These are phyloP conservation scores for Phthorimaea operculella DNA, from an alignment of 1,140 invertebrate genomes.

Conservation along the genomic window DNA sequence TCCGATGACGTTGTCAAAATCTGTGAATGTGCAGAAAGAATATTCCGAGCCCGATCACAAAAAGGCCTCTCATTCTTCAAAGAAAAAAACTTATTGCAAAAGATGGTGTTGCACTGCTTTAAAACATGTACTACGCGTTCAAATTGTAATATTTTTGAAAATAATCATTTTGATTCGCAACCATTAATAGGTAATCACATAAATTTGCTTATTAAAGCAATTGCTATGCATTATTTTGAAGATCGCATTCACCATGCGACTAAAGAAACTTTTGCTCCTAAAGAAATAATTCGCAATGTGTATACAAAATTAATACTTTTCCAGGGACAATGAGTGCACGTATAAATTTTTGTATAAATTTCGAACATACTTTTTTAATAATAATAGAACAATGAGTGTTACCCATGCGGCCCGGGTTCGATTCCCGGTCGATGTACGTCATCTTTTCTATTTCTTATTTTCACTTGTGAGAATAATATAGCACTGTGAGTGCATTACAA, in stretches of 20 bases:
- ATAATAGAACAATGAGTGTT: no score
- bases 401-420: no score
- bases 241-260: neutral
- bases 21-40: neutral
- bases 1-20: neutral
- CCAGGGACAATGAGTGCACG: slow-evolving; percentile 6
- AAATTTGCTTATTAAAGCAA: slow-evolving; percentile 3
- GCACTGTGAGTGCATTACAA: no score
- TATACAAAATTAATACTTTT: slow-evolving; percentile 8
- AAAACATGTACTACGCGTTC: neutral
- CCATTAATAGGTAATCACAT: neutral
- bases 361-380: no score
- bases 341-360: no score
- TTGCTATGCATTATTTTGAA: neutral
- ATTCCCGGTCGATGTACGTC: no score
- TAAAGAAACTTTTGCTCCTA: neutral
- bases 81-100: neutral
- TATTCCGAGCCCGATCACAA: no score
- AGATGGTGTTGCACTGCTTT: neutral
- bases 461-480: no score
- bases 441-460: no score
- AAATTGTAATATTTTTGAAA: neutral
- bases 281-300: slow-evolving; percentile 1
- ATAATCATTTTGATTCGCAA: neutral
- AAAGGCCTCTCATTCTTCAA: no score